These are phyloP conservation scores for Cantharis rufa DNA, from an alignment of 2,888 invertebrate species.

Conservation along the genomic window DNA sequence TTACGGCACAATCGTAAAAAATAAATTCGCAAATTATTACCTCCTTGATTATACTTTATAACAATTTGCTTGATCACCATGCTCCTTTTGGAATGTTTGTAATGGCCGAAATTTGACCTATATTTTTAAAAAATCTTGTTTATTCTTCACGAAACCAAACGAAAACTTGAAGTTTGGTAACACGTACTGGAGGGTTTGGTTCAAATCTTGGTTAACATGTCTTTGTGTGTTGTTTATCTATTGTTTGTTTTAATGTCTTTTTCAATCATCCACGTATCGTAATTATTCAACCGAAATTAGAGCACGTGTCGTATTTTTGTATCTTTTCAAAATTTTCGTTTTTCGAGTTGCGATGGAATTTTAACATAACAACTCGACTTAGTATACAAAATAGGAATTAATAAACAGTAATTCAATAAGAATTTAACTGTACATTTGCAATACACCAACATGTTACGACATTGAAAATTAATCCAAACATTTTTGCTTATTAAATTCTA, in stretches of 20 bases:
- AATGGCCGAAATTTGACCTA: conserved; percentile 60
- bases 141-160: conserved; percentile 20
- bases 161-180: not conserved
- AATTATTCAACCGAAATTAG: conserved; percentile 7
- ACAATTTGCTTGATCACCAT: conserved; percentile 52
- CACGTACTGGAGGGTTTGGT: not conserved
- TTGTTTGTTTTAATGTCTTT: not conserved
- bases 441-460: not conserved
- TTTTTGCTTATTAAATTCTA: not conserved
- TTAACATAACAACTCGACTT: not conserved
- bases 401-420: not conserved
- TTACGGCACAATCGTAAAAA: conserved; percentile 15
- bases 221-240: not conserved
- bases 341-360: not conserved
- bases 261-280: conserved; percentile 22
- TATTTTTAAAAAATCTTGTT: conserved; percentile 45
- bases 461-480: not conserved
- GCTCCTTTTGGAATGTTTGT: conserved; percentile 48
- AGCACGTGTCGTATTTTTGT: conserved; percentile 16
- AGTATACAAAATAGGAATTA: not conserved
- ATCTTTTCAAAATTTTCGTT: not conserved
- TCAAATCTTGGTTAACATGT: not conserved
- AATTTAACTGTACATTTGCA: not conserved
- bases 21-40: conserved; percentile 12
- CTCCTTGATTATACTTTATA: conserved; percentile 17